Evolutionary conservation across 2,797 vertebrate species (phyloP), one percentile per base, ranked within the genome.

Genomic region (Microchirus variegatus): DNA sequence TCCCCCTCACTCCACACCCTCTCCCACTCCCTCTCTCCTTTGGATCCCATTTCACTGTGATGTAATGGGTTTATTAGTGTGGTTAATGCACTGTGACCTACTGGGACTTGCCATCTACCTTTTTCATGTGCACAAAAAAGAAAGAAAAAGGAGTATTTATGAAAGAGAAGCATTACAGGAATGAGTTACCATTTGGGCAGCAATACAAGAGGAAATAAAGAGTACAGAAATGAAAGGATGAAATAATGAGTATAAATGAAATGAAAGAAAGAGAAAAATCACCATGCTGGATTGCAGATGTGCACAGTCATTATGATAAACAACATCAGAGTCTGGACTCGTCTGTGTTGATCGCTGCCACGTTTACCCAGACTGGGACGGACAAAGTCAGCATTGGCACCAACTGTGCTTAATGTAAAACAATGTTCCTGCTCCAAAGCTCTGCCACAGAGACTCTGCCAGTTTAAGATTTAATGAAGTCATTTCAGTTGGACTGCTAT

Each of bases 31-130:
- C 37, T 67, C 55, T 77, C 77, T 82, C 76, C 44, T 76, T 85
- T 79, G 67, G 78, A 84, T 76, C 78, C 75, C 79, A 78, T 83
- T 82, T 72, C 78, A 61, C 54, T 48, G 81, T 73, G 64, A 68
- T 31, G 65, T 87, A 89, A 89, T 89, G 75, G 87, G 76, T 89
- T 89, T 89, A 87, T 89, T 86, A 90, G 84, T 83, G 87, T 88
- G 88, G 63, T 87, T 88, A 88, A 88, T 88, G 87, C 85, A 79
- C 83, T 84, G 86, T 89, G 87, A 88, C 85, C 78, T 79, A 63
- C 77, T 71, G 75, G 78, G 72, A 77, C 70, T 69, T 45, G 67
- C 73, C 40, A 43, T 77, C 67, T 83, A 80, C 85, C 81, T 80
- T 74, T 71, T 75, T 66, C 54, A 64, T 73, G 60, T n/a, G 46